phyloP scores from a whole-genome alignment of 1,140 invertebrate species.

The Rhopalosiphum maidis region DNA sequence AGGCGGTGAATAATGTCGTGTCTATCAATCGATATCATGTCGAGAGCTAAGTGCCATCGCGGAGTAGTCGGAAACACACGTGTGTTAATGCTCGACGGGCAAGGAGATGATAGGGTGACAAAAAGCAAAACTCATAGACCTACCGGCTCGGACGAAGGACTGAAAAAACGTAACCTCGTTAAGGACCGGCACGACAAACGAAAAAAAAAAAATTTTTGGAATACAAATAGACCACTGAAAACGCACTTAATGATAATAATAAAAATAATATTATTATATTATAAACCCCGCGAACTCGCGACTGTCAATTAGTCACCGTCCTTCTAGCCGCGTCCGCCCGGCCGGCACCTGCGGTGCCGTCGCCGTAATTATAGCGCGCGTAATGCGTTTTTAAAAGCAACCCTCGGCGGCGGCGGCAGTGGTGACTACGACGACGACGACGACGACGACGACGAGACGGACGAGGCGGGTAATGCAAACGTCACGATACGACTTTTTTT shows the following conservation, averaged over 20 bases:
- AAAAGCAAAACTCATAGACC: neutral
- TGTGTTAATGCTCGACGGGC: neutral
- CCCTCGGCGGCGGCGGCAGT: too few relatives aligned
- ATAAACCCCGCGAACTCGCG: neutral
- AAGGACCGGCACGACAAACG: neutral
- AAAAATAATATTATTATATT: slow-evolving; percentile 11
- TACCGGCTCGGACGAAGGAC: neutral
- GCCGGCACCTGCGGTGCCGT: neutral
- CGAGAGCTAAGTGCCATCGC: too few relatives aligned
- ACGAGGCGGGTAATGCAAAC: neutral
- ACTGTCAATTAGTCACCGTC: slow-evolving; percentile 5
- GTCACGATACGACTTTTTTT: neutral
- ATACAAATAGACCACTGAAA: neutral
- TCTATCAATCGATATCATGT: neutral
- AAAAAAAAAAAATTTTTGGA: neutral
- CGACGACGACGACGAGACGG: neutral
- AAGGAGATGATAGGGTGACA: neutral
- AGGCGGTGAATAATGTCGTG: neutral
- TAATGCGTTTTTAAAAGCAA: slow-evolving; percentile 13
- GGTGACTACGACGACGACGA: neutral
- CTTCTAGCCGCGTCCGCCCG: neutral
- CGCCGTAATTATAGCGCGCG: neutral
- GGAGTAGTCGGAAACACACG: neutral
- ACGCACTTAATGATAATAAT: neutral
- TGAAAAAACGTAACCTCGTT: neutral